Percentiles rank a stretch among this genome's conserved stretches.
These are phyloP conservation scores for Lithophane leautieri DNA, from an alignment of 2,888 invertebrate species.

Conservation along the genomic window DNA sequence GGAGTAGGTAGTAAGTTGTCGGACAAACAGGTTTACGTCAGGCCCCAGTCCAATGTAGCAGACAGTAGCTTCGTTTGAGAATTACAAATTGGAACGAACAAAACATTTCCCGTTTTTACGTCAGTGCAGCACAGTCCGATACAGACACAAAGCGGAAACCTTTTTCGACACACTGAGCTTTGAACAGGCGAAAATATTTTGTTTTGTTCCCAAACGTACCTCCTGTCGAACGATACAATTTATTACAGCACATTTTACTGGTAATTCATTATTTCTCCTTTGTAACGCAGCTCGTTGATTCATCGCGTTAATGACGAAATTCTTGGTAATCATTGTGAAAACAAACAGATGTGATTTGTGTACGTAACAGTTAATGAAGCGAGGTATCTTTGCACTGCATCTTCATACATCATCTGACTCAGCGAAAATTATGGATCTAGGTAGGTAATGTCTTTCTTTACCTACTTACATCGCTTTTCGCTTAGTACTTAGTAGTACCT, in stretches of 20 bases:
- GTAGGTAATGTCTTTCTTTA: background rate
- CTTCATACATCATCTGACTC: background rate
- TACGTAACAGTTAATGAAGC: constrained; percentile 29
- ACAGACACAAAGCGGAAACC: constrained; percentile 38
- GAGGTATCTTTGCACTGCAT: constrained; percentile 28
- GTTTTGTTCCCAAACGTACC: constrained; percentile 34
- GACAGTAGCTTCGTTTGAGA: background rate
- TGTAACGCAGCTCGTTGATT: constrained; percentile 23
- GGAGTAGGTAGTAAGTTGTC: too few relatives aligned
- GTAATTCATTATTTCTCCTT: constrained; percentile 33
- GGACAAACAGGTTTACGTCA: background rate
- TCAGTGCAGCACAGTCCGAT: background rate
- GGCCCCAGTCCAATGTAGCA: background rate
- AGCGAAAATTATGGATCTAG: too few relatives aligned
- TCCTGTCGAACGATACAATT: constrained; percentile 26
- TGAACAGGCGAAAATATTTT: constrained; percentile 32
- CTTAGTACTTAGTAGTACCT: background rate
- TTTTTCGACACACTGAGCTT: constrained; percentile 41
- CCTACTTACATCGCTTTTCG: background rate
- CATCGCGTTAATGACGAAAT: constrained; percentile 38
- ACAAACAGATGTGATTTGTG: constrained; percentile 18
- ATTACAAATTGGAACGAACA: constrained; percentile 32
- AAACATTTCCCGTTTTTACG: constrained; percentile 10
- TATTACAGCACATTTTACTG: constrained; percentile 29
- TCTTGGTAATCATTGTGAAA: constrained; percentile 42